These are phyloP conservation scores for Spisula subtruncata DNA, from an alignment of 2,888 invertebrate species.

Conservation along the genomic window DNA sequence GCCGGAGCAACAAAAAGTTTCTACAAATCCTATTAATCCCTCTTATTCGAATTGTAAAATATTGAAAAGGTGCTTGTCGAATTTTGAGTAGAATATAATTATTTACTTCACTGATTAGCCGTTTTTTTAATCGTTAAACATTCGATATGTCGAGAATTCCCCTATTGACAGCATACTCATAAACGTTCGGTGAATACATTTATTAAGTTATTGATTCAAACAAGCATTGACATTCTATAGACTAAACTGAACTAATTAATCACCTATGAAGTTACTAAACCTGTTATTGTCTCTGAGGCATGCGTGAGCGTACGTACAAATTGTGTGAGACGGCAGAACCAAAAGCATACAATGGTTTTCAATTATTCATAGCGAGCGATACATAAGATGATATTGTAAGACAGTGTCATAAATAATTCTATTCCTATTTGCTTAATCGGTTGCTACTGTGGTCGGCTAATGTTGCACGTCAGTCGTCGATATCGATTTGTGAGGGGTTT, in stretches of 20 bases:
- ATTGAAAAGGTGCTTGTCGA: too few species aligned
- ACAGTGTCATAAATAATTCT: background rate
- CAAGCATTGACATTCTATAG: background rate
- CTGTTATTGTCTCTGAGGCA: background rate
- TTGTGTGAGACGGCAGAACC: background rate
- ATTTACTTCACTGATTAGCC: too few species aligned
- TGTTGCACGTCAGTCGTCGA: background rate
- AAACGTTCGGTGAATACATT: too few species aligned
- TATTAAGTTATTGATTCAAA: background rate
- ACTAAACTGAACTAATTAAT: background rate
- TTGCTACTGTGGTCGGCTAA: background rate
- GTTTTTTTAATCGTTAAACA: too few species aligned
- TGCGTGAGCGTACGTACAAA: background rate
- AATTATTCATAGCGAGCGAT: background rate
- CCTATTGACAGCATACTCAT: too few species aligned
- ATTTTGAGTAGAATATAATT: too few species aligned
- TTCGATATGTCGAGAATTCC: too few species aligned
- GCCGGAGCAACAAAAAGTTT: too few species aligned
- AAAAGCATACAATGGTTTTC: background rate
- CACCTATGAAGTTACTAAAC: background rate
- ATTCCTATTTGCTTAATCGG: background rate
- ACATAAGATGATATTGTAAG: background rate
- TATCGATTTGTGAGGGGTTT: background rate
- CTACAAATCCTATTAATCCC: too few species aligned
- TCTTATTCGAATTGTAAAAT: too few species aligned